Conservation (phyloP, 2,113 vertebrate genomes). For the Muntiacus reevesi region DNA sequence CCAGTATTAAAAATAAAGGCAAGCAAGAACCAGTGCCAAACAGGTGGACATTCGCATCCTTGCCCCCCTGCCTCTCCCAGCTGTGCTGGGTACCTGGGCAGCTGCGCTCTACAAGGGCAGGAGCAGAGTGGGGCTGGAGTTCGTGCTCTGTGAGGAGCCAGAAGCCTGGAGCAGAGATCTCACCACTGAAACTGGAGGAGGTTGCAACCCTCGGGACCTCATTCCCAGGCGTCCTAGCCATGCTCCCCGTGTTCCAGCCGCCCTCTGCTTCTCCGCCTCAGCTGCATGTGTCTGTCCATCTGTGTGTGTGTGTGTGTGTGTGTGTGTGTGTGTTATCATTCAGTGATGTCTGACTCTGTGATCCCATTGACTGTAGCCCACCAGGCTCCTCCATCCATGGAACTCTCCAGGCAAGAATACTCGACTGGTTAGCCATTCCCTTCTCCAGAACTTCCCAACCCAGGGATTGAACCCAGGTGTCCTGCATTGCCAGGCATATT, state of each 20-base stretch:
- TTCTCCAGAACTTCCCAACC: neutral
- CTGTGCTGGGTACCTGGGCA: neutral
- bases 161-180: neutral
- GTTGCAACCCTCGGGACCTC: neutral
- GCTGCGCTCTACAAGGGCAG: neutral
- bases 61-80: neutral
- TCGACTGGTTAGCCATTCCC: neutral
- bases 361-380: neutral
- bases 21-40: neutral
- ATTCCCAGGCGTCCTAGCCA: neutral
- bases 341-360: neutral
- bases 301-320: neutral
- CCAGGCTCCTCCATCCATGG: neutral
- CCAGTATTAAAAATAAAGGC: neutral
- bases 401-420: neutral
- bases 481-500: neutral
- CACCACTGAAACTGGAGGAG: neutral
- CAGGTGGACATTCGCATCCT: neutral
- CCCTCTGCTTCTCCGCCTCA: neutral
- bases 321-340: neutral
- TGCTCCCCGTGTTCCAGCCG: rapidly evolving
- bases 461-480: neutral
- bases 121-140: rapidly evolving
- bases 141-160: neutral
- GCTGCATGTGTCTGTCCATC: neutral